phyloP scores from a whole-genome alignment of 2,888 invertebrate species.

The Andrena marginata region DNA sequence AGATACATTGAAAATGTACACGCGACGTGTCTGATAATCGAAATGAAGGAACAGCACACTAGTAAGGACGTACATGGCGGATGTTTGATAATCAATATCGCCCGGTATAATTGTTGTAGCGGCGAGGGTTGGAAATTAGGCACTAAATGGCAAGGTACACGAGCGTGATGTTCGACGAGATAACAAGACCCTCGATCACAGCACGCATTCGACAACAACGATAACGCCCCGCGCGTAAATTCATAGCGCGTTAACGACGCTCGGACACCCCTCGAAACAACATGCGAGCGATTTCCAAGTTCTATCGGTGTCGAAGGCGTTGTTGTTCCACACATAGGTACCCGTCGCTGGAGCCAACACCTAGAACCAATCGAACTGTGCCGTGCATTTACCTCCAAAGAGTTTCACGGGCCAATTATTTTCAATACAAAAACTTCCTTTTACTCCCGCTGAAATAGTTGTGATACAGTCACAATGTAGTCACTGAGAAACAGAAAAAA shows the following conservation, averaged over 20 bases:
- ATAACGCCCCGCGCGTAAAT: conserved; percentile 43
- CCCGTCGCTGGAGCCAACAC: not conserved
- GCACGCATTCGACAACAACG: conserved; percentile 18
- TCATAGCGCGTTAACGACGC: conserved; percentile 41
- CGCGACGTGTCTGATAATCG: too few species aligned
- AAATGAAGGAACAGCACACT: not conserved
- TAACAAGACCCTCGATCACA: conserved; percentile 43
- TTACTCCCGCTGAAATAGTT: too few species aligned
- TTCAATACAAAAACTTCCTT: too few species aligned
- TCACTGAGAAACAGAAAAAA: too few species aligned
- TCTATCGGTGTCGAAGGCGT: not conserved
- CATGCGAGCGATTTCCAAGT: conserved; percentile 11
- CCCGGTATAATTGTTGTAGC: conserved; percentile 16
- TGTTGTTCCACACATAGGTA: conserved; percentile 9
- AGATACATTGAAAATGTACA: too few species aligned
- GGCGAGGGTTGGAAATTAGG: conserved; percentile 38
- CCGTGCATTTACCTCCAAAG: too few species aligned
- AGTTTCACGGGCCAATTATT: too few species aligned
- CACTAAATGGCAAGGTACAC: conserved; percentile 46
- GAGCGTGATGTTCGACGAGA: conserved; percentile 41
- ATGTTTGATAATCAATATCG: not conserved
- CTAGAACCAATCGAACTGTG: not conserved
- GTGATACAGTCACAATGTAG: too few species aligned
- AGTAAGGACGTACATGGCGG: not conserved
- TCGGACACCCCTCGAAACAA: conserved; percentile 33